Evolutionary conservation across 1,140 invertebrate genomes (phyloP).

Genomic region (Antheraea pernyi): DNA sequence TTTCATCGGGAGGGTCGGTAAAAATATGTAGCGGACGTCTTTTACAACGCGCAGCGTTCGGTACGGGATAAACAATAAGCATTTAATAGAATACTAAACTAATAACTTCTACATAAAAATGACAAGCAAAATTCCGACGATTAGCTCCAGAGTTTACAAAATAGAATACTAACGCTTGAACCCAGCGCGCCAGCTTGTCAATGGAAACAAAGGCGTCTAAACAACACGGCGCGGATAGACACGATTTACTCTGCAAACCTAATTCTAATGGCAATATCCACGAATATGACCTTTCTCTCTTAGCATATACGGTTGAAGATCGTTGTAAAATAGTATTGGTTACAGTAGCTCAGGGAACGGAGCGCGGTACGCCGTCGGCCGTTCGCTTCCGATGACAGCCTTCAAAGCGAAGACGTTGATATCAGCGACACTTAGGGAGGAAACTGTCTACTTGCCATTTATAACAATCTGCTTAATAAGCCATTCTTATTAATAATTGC

Average conservation of each 20-base stretch:
- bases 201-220: constrained; percentile 33
- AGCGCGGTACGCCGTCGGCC: constrained; percentile 22
- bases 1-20: too few relatives aligned
- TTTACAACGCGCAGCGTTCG: too few relatives aligned
- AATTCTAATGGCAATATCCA: not conserved
- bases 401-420: constrained; percentile 31
- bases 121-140: not conserved
- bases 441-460: constrained; percentile 23
- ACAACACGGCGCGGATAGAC: constrained; percentile 30
- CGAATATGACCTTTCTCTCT: not conserved
- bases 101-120: not conserved
- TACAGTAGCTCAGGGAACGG: constrained; percentile 16
- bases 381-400: constrained; percentile 36
- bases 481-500: not conserved
- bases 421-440: constrained; percentile 27
- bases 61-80: too few relatives aligned
- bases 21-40: too few relatives aligned
- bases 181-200: constrained; percentile 17
- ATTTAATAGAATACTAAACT: too few relatives aligned
- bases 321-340: not conserved
- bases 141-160: constrained; percentile 5
- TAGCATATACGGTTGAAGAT: not conserved
- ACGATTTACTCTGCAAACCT: constrained; percentile 24
- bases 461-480: constrained; percentile 8
- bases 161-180: constrained; percentile 6